Percentiles rank a stretch among this genome's conserved stretches.
Evolutionary conservation across 2,888 invertebrate species (phyloP).

Genomic region (Apodemia mormo): DNA sequence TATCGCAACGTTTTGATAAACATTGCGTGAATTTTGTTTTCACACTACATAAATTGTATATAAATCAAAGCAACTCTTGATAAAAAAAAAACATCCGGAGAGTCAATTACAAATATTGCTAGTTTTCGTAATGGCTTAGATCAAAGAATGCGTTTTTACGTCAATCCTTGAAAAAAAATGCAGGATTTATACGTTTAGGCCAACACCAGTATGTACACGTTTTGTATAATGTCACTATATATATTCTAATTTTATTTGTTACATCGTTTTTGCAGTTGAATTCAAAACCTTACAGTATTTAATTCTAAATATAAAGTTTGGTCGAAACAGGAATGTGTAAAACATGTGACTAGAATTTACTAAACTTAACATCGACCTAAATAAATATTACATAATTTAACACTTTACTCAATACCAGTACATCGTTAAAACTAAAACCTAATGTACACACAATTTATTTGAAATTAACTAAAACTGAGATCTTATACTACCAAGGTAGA

Average conservation of each 20-base stretch:
- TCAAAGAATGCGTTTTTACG: too few relatives aligned
- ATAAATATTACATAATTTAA: slow-evolving; percentile 74
- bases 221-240: background rate
- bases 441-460: slow-evolving; percentile 43
- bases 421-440: slow-evolving; percentile 44
- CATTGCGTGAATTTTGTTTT: background rate
- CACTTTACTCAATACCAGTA: slow-evolving; percentile 57
- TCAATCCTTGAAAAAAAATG: too few relatives aligned
- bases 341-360: slow-evolving; percentile 81
- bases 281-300: slow-evolving; percentile 40
- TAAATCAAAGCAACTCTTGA: background rate
- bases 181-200: too few relatives aligned
- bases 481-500: slow-evolving; percentile 49
- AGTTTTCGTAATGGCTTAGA: too few relatives aligned
- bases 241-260: background rate
- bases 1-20: too few relatives aligned
- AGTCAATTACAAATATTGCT: background rate
- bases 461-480: slow-evolving; percentile 58
- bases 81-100: background rate
- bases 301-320: slow-evolving; percentile 67
- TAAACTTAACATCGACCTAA: slow-evolving; percentile 78
- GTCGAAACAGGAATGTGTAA: slow-evolving; percentile 81
- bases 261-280: slow-evolving; percentile 13
- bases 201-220: background rate
- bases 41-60: background rate